These are phyloP conservation scores for Phrixothrix hirtus DNA, from an alignment of 2,888 invertebrate species.

Conservation along the genomic window DNA sequence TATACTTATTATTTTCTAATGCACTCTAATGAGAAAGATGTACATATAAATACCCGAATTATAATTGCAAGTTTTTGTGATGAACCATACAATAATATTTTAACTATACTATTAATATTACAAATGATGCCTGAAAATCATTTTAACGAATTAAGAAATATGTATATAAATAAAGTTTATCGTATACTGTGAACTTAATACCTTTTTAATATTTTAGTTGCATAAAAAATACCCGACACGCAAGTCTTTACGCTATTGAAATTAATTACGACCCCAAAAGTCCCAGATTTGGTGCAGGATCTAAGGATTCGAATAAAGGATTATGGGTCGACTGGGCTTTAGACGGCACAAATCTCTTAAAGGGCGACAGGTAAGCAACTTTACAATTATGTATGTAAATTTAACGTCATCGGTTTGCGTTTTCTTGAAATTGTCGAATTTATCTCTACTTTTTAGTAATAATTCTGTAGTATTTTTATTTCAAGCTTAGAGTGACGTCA, in stretches of 20 bases:
- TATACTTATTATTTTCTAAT: no score
- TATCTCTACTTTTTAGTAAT: no score
- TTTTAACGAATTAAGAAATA: no score
- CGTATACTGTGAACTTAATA: constrained; percentile 26
- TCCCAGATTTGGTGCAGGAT: constrained; percentile 73
- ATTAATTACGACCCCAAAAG: constrained; percentile 71
- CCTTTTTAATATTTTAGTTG: constrained; percentile 49
- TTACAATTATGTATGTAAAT: background rate
- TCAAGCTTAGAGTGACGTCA: no score
- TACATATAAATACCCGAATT: no score
- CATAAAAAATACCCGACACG: constrained; percentile 51
- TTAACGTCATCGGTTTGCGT: background rate
- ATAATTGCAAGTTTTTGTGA: no score
- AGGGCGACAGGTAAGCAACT: constrained; percentile 65
- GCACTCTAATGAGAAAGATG: no score
- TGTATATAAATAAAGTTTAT: no score
- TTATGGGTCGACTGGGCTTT: constrained; percentile 81
- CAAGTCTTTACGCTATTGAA: constrained; percentile 67
- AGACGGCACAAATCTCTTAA: constrained; percentile 73
- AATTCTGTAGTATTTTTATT: no score
- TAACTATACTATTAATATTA: no score
- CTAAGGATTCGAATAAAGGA: constrained; percentile 67
- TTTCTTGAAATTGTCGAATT: background rate
- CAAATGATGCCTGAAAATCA: no score
- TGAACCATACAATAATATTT: no score